Evolutionary conservation across 2,113 vertebrate species (phyloP).

Genomic region (Grammomys surdaster): DNA sequence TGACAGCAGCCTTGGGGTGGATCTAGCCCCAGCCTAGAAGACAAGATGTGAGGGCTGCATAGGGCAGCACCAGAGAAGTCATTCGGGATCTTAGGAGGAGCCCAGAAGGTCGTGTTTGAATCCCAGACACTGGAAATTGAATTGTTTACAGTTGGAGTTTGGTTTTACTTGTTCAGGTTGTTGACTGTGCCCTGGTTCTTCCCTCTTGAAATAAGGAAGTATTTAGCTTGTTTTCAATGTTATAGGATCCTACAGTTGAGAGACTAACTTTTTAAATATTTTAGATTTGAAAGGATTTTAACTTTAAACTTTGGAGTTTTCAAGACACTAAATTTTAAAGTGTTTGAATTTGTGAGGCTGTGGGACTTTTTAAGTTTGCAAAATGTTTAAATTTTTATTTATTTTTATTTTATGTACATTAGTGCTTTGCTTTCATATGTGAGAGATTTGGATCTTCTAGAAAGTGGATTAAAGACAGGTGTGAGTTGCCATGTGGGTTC

Average conservation of each 20-base stretch:
- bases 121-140: not conserved
- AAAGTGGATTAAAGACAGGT: no score
- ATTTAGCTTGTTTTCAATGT: not conserved
- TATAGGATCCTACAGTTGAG: not conserved
- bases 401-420: no score
- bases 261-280: not conserved
- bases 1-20: not conserved
- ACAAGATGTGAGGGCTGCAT: not conserved
- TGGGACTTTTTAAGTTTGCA: not conserved
- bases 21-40: no score
- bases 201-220: conserved; percentile 2
- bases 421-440: no score
- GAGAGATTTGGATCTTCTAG: no score
- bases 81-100: not conserved
- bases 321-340: not conserved
- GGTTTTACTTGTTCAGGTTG: not conserved
- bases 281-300: not conserved
- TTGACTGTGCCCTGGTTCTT: not conserved
- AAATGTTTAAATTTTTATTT: not conserved
- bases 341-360: not conserved
- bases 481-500: no score
- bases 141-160: not conserved
- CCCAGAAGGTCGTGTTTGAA: not conserved
- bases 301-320: no score
- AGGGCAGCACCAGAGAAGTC: not conserved